A percentile compares a stretch with the other conserved stretches of the same genome.
Evolutionary conservation across 2,797 vertebrate species (phyloP).

Genomic region (Bradypus variegatus): DNA sequence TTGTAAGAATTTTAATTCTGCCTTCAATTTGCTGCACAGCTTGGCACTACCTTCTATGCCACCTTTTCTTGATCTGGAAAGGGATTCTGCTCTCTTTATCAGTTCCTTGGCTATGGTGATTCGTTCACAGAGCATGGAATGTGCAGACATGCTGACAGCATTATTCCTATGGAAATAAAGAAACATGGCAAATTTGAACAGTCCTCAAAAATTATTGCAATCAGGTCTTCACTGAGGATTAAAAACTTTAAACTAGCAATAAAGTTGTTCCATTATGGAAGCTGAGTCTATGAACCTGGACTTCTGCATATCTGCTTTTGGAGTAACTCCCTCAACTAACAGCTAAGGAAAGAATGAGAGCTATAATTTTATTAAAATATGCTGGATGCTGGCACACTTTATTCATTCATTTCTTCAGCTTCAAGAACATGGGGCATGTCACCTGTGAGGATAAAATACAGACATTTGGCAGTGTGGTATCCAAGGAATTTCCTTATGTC

Average conservation of each 20-base stretch:
- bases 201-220: background rate
- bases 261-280: background rate
- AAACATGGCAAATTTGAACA: slow-evolving; percentile 11
- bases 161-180: slow-evolving; percentile 70
- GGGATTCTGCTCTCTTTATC: slow-evolving; percentile 81
- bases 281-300: background rate
- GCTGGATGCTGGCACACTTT: background rate
- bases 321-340: background rate
- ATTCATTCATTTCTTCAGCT: background rate
- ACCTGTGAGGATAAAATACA: background rate
- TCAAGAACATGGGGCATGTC: background rate
- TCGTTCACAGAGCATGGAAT: slow-evolving; percentile 81
- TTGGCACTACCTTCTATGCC: slow-evolving; percentile 88
- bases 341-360: background rate
- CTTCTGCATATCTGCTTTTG: background rate
- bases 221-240: background rate
- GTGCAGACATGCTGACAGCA: slow-evolving; percentile 84
- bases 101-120: slow-evolving; percentile 82
- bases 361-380: background rate
- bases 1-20: slow-evolving; percentile 89
- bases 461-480: background rate
- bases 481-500: background rate
- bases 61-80: slow-evolving; percentile 78
- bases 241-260: background rate
- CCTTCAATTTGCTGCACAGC: slow-evolving; percentile 86